phyloP scores from a whole-genome alignment of 2,888 invertebrate species.

The Syrphus vitripennis region DNA sequence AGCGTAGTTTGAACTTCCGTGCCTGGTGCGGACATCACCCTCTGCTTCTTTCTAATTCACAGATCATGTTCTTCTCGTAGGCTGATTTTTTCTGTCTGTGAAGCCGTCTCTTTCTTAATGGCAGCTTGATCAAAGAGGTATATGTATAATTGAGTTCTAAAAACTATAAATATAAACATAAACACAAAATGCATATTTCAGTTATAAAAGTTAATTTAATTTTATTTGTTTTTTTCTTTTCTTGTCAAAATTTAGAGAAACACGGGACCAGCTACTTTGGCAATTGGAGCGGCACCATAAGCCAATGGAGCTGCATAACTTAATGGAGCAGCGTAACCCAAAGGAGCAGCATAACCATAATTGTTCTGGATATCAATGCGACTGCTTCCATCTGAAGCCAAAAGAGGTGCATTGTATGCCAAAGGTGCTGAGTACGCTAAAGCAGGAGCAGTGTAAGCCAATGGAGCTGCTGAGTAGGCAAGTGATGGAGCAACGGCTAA shows the following conservation, averaged over 20 bases:
- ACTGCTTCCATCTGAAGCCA: conserved; percentile 36
- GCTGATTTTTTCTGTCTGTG: too few relatives aligned
- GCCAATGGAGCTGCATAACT: conserved; percentile 77
- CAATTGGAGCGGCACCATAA: conserved; percentile 20
- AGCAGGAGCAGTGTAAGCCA: conserved; percentile 36
- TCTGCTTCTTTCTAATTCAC: too few relatives aligned
- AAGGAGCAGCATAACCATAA: conserved; percentile 74
- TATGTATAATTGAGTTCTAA: too few relatives aligned
- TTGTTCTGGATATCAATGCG: conserved; percentile 61
- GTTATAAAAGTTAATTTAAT: too few relatives aligned
- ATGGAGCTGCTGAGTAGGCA: conserved; percentile 59
- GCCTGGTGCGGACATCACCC: too few relatives aligned
- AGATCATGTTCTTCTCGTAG: too few relatives aligned
- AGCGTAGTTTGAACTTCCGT: too few relatives aligned
- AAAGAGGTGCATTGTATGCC: conserved; percentile 24
- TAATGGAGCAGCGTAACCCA: conserved; percentile 84
- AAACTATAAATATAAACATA: too few relatives aligned
- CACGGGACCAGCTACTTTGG: conserved; percentile 9
- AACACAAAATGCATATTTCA: too few relatives aligned
- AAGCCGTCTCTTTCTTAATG: too few relatives aligned
- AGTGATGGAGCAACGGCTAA: conserved; percentile 70
- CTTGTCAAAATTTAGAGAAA: background rate
- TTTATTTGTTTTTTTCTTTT: background rate
- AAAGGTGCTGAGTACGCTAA: conserved; percentile 28
- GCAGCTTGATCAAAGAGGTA: too few relatives aligned